Conservation (phyloP, 37 sponge, comb jelly and placozoan genomes). For the Petrosia ficiformis region DNA sequence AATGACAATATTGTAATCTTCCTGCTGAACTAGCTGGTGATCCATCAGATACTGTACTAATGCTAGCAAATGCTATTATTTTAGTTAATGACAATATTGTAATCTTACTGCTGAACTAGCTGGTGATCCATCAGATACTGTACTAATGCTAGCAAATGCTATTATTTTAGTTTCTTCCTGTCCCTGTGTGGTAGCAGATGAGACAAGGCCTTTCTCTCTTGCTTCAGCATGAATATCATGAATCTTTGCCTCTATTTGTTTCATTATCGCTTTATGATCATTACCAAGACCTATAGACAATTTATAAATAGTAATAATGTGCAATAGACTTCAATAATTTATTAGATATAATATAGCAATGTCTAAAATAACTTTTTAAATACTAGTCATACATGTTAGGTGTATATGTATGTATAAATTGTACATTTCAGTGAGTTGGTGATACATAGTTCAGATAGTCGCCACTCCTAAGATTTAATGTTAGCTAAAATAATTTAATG, state of each 20-base stretch:
- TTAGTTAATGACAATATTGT: neutral
- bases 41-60: too few species aligned
- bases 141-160: slow-evolving; percentile 47
- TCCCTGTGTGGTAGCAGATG: neutral
- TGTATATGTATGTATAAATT: too few species aligned
- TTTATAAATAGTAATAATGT: too few species aligned
- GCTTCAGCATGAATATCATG: slow-evolving; percentile 81
- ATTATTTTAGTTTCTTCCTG: neutral
- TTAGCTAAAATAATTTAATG: too few species aligned
- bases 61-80: neutral
- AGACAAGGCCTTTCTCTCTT: slow-evolving; percentile 4
- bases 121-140: slow-evolving; percentile 54
- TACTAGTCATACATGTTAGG: too few species aligned
- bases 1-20: too few species aligned
- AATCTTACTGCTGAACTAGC: slow-evolving; percentile 51
- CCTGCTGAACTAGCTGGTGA: too few species aligned
- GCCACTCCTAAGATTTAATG: too few species aligned
- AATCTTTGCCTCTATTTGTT: slow-evolving; percentile 64
- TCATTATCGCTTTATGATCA: slow-evolving; percentile 87
- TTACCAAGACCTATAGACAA: slow-evolving; percentile 63
- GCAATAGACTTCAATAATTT: too few species aligned
- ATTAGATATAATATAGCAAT: neutral
- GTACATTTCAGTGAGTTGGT: too few species aligned
- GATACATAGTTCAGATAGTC: too few species aligned
- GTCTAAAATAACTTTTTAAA: too few species aligned